Evolutionary conservation across 2,888 invertebrate genomes (phyloP).

Genomic region (Drosophila formosana): DNA sequence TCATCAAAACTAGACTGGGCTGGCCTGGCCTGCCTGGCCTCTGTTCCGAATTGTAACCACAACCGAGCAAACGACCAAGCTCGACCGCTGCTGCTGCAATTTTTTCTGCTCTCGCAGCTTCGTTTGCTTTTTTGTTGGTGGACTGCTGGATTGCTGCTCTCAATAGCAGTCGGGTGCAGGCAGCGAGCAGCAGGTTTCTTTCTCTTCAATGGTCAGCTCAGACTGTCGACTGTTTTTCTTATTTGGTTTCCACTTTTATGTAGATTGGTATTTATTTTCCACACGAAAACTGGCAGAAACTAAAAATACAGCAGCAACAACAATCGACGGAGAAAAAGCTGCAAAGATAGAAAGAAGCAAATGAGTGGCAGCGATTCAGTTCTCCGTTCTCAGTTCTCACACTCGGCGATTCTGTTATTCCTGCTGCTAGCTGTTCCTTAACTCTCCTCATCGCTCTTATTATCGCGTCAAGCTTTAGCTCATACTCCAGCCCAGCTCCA

Average conservation of each 20-base stretch:
- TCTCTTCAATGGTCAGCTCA: conserved; percentile 62
- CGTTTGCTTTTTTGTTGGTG: conserved; percentile 26
- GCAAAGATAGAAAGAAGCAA: conserved; percentile 4
- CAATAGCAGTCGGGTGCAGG: conserved; percentile 51
- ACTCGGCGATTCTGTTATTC: conserved; percentile 47
- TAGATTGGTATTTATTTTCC: conserved; percentile 79
- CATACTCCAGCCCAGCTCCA: conserved; percentile 2
- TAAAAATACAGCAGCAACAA: conserved; percentile 17
- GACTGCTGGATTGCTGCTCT: conserved; percentile 43
- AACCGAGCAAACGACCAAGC: conserved; percentile 38
- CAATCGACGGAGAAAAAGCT: conserved; percentile 5
- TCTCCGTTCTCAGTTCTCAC: conserved; percentile 65
- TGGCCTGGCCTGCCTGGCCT: conserved; percentile 32
- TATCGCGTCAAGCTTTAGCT: conserved; percentile 71
- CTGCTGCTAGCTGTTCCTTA: conserved; percentile 57
- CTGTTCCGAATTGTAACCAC: conserved; percentile 75
- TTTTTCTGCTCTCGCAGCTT: neutral
- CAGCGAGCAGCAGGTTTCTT: conserved; percentile 64
- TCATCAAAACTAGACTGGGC: conserved; percentile 73
- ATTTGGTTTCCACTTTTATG: conserved; percentile 78
- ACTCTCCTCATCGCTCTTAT: conserved; percentile 77
- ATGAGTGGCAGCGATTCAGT: conserved; percentile 39
- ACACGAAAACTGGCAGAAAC: conserved; percentile 64
- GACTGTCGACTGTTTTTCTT: conserved; percentile 62
- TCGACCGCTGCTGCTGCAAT: conserved; percentile 35